Evolutionary conservation across 1,140 invertebrate genomes (phyloP), one percentile per base, ranked within the genome.

Genomic region (Euwallacea similis): DNA sequence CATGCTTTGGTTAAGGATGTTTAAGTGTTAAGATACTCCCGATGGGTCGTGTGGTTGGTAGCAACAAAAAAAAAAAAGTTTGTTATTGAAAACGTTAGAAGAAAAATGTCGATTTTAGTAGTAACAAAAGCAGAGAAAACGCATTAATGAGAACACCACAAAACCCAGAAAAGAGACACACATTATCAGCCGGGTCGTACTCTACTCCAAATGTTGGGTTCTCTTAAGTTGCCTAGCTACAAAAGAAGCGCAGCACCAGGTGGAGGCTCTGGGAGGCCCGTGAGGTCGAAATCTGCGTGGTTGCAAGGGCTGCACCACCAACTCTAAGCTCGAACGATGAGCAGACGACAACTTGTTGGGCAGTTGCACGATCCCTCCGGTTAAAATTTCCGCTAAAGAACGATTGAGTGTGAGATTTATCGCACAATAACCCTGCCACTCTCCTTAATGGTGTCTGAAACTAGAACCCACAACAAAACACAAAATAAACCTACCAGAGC

Each of bases 401-500:
- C n/a, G 59, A 62, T 46, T 33, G 21, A 33, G 21, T 4, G 21
- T 33, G 21, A 33, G 21, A 33, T 33, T 33, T 33, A 33, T 33
- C 21, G 21, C 21, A 33, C 21, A 33, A 33, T 33, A 33, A 33
- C 4, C 21, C 21, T 50, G 46, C 6, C 13, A 50, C 6, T 11
- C 46, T 11, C 9, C 9, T 10, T 50, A 2, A 10, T 13, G 46
- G 10, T 58, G 2, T 9, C 55, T 58, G 55, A 58, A 16, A 58
- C 9, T 11, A 33, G 7, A 56, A 15, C 16, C 16, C 11, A 56
- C 9, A 2, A 56, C 2, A 56, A 56, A 33, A 15, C 16, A 56
- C 10, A 56, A 44, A 47, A 16, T 42, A 64, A 15, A 64, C 13
- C 91, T 87, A 93, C 92, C 92, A 82, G 93, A 93, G 83, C 92